Percentiles rank a stretch among this genome's conserved stretches.
These are phyloP conservation scores for Pavo muticus DNA, from an alignment of 2,113 vertebrate genomes.

Conservation along the genomic window DNA sequence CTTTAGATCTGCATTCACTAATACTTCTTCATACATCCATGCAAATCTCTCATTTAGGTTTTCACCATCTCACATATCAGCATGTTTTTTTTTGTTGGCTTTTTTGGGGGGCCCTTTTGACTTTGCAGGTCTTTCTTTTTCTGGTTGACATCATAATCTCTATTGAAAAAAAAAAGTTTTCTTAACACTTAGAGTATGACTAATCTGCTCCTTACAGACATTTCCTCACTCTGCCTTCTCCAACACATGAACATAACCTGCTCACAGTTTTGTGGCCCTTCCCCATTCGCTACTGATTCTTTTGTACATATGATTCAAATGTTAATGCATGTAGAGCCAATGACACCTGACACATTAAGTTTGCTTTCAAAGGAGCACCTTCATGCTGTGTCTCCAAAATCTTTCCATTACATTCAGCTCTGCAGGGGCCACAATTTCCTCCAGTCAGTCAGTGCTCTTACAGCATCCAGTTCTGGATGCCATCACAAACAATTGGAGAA, in stretches of 20 bases:
- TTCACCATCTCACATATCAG: neutral
- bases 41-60: neutral
- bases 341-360: neutral
- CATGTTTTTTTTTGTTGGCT: neutral
- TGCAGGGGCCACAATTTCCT: neutral
- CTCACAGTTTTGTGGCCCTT: neutral
- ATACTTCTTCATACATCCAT: neutral
- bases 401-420: neutral
- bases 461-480: neutral
- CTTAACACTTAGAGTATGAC: neutral
- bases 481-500: neutral
- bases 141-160: slow-evolving; percentile 6
- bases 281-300: neutral
- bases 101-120: neutral
- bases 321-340: neutral
- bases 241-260: neutral
- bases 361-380: neutral
- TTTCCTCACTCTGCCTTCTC: neutral
- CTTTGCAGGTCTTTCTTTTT: neutral
- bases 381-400: neutral
- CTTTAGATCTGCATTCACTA: neutral
- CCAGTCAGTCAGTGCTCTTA: neutral
- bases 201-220: slow-evolving; percentile 12
- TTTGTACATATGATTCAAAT: neutral
- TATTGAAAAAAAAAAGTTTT: neutral